Evolutionary conservation across 2,113 vertebrate genomes (phyloP).

Genomic region (Saguinus midas): DNA sequence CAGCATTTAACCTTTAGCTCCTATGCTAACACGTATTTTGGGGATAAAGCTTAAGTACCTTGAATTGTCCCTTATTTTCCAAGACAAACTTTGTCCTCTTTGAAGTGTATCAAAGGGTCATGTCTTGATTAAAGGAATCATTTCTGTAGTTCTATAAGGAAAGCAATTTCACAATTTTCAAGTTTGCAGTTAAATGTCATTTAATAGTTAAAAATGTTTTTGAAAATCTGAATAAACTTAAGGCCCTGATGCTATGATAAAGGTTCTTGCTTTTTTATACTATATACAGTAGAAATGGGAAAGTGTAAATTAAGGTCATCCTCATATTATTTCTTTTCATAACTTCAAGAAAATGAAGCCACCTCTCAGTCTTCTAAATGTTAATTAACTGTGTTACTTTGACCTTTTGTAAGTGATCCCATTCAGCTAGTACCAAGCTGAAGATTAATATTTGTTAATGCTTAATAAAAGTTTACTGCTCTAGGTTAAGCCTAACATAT

Average conservation of each 20-base stretch:
- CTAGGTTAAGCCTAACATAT: neutral
- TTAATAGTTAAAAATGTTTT: neutral
- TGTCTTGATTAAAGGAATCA: neutral
- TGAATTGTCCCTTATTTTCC: neutral
- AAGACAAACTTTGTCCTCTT: neutral
- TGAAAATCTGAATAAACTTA: neutral
- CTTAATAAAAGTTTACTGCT: neutral
- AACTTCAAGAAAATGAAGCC: slow-evolving; percentile 26
- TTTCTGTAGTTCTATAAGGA: neutral
- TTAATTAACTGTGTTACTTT: neutral
- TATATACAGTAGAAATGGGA: neutral
- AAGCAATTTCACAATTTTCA: neutral
- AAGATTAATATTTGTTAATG: neutral
- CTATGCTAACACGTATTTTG: neutral
- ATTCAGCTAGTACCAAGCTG: neutral
- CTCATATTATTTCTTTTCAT: neutral
- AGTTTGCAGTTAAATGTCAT: neutral
- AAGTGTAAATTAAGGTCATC: neutral
- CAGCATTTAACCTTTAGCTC: slow-evolving; percentile 1
- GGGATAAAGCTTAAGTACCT: neutral
- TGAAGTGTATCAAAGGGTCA: neutral
- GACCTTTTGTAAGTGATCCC: neutral
- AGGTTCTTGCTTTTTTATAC: neutral
- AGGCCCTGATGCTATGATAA: slow-evolving; percentile 6
- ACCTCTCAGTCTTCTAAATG: neutral